phyloP scores from a whole-genome alignment of 2,113 vertebrate genomes.

The Grammomys surdaster region DNA sequence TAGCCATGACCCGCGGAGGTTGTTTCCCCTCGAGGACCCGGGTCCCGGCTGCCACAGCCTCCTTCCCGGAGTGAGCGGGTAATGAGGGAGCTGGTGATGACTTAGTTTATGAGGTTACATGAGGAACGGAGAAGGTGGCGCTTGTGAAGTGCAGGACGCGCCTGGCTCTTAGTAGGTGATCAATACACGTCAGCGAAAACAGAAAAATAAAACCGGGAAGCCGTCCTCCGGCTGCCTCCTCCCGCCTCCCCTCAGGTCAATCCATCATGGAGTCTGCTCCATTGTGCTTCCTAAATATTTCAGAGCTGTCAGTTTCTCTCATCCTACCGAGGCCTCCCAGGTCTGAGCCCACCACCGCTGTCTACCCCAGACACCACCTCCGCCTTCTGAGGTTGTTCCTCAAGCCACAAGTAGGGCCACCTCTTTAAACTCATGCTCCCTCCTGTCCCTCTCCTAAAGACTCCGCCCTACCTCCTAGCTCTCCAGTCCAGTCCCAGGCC shows the following conservation, averaged over 20 bases:
- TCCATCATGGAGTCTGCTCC: constrained; percentile 8
- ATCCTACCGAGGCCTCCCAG: background rate
- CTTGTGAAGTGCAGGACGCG: background rate
- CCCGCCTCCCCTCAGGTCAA: background rate
- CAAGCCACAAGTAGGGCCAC: background rate
- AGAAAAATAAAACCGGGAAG: background rate
- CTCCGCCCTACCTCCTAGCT: no score
- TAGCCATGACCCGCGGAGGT: background rate
- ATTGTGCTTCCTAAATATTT: constrained; percentile 42
- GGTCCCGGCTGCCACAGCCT: background rate
- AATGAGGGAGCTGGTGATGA: fast-evolving
- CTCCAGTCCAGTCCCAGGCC: background rate
- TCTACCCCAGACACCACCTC: background rate
- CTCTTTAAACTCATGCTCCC: background rate
- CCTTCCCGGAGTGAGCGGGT: background rate
- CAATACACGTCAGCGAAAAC: background rate
- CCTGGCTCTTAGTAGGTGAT: constrained; percentile 57
- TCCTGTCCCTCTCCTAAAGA: background rate
- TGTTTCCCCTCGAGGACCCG: background rate
- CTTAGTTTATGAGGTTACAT: background rate
- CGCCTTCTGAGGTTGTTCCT: fast-evolving
- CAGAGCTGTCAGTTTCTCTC: constrained; percentile 43
- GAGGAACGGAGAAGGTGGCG: background rate
- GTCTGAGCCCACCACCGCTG: background rate
- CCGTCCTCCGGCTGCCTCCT: background rate